Base-by-base conservation (phyloP, 2,797 vertebrate species). In the Salarias fasciatus region DNA sequence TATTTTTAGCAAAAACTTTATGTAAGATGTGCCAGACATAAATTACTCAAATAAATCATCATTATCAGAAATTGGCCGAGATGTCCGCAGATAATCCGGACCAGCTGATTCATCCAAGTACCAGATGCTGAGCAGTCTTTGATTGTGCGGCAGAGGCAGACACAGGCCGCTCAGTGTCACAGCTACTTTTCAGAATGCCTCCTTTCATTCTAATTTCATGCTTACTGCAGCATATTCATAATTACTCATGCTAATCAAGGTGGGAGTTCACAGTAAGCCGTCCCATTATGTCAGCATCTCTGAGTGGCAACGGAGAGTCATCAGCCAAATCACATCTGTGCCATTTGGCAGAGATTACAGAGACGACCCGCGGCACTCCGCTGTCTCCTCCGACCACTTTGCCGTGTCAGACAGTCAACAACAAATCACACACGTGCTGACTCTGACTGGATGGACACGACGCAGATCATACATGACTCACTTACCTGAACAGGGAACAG, bases 241-340 rank as follows among this genome's bases (percentile, higher is more conserved):
- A 93, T 93, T 92, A 87, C 85, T 85, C 75, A 84, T 89, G 88
- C 87, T 90, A 91, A 92, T 92, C 86, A 91, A 86, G 86, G 88
- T 88, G 82, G 83, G 82, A 83, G 89, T 89, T 92, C 87, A 90
- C 79, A 81, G 83, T 72, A 33, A 79, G 83, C 67, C 66, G 49
- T 82, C 89, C 72, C 58, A 84, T 87, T 80, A 83, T 87, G 86
- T 92, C 84, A 86, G 87, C 86, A 79, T 76, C 74, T 88, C 70
- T 75, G 79, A 87, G 77, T 80, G 84, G 77, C 77, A 88, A 84
- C 76, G 54, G 63, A 83, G 64, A 80, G 76, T 81, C 70, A 72
- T 77, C 82, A 83, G 81, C 80, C 83, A 79, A 85, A 84, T 85
- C 75, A 78, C 85, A 84, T 69, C 66, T 70, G 72, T 58, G 46